Percentiles rank a stretch among this genome's conserved stretches.
These are phyloP conservation scores for Astyanax mexicanus DNA, from an alignment of 2,797 vertebrate species.

Conservation along the genomic window DNA sequence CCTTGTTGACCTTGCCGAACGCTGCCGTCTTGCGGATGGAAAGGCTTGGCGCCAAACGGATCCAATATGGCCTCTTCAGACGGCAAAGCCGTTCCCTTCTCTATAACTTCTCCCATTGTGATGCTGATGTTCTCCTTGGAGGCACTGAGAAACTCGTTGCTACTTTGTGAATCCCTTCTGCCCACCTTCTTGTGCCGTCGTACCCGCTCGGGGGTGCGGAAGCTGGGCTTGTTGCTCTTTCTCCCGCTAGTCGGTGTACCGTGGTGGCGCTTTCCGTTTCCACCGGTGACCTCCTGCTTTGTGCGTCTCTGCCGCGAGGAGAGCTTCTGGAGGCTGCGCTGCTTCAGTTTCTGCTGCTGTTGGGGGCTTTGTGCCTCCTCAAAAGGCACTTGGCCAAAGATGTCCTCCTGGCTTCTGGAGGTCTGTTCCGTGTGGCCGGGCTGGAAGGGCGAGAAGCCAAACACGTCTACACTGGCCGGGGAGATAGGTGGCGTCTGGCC, in stretches of 20 bases:
- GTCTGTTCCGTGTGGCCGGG: slow-evolving; percentile 68
- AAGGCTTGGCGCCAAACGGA: slow-evolving; percentile 93
- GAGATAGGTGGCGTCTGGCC: slow-evolving; percentile 76
- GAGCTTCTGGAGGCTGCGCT: slow-evolving; percentile 90
- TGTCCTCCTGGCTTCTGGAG: slow-evolving; percentile 81
- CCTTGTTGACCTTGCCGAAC: no score
- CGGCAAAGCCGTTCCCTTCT: slow-evolving; percentile 78
- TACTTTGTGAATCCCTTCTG: slow-evolving; percentile 94
- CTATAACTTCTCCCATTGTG: slow-evolving; percentile 82
- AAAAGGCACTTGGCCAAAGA: slow-evolving; percentile 82
- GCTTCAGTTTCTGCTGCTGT: slow-evolving; percentile 88
- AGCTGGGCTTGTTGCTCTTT: slow-evolving; percentile 85
- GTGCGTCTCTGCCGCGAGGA: slow-evolving; percentile 89
- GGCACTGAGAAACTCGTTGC: slow-evolving; percentile 93
- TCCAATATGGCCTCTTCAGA: slow-evolving; percentile 85
- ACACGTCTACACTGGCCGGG: slow-evolving; percentile 83
- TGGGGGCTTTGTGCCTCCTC: slow-evolving; percentile 85
- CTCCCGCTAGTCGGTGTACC: slow-evolving; percentile 85
- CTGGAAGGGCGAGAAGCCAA: slow-evolving; percentile 92
- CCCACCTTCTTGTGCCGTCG: slow-evolving; percentile 89
- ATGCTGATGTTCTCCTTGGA: slow-evolving; percentile 97
- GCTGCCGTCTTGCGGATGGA: slow-evolving; percentile 86
- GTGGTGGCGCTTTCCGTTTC: slow-evolving; percentile 91
- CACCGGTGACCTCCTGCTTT: slow-evolving; percentile 85
- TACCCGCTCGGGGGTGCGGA: slow-evolving; percentile 90